Conservation (phyloP, 2,888 invertebrate genomes). For the Lottia gigantea region DNA sequence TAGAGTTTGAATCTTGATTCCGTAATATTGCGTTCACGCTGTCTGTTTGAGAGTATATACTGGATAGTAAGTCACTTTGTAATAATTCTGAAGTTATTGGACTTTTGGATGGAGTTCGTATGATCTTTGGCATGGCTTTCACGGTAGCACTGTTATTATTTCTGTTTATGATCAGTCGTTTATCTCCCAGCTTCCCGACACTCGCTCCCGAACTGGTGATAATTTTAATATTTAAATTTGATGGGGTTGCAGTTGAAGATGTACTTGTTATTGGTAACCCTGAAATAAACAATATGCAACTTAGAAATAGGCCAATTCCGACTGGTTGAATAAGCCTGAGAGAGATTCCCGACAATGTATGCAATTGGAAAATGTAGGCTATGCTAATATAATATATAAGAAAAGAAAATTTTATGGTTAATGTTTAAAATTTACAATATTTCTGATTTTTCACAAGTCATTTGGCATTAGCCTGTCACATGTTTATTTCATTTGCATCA, state of each 20-base stretch:
- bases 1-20: conserved; percentile 16
- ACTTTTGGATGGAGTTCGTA: neutral
- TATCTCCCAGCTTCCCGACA: neutral
- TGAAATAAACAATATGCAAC: no score
- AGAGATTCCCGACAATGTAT: no score
- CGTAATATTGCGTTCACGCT: conserved; percentile 19
- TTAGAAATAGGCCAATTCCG: no score
- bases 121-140: neutral
- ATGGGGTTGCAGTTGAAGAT: neutral
- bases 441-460: no score
- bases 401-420: no score
- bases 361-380: no score
- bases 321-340: no score
- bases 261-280: neutral
- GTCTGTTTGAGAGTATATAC: conserved; percentile 27
- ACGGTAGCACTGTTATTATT: conserved; percentile 4
- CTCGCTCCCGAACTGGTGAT: neutral
- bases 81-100: neutral
- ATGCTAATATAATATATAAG: no score
- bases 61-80: conserved; percentile 19
- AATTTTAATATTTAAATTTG: conserved; percentile 2
- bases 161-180: neutral
- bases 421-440: no score
- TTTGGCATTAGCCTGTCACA: no score
- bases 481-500: no score